These are phyloP conservation scores for Pachydiplax longipennis DNA, from an alignment of 2,888 invertebrate genomes.

Conservation along the genomic window DNA sequence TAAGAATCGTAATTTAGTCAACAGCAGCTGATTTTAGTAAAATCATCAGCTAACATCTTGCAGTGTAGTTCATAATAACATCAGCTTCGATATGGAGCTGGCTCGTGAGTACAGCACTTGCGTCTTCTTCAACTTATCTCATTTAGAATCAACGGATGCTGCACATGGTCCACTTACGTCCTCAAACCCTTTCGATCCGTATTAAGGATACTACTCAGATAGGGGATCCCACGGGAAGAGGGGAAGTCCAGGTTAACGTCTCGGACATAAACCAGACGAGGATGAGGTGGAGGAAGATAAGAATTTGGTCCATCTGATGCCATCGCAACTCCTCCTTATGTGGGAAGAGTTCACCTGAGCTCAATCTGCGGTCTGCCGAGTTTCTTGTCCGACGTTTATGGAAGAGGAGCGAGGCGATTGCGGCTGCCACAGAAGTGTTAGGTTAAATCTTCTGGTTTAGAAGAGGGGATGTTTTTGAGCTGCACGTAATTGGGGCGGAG, in stretches of 20 bases:
- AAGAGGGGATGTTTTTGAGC: neutral
- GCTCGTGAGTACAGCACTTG: no score
- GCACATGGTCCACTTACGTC: no score
- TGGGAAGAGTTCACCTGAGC: slow-evolving; percentile 1
- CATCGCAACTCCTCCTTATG: neutral
- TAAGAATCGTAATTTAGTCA: no score
- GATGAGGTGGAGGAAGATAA: neutral
- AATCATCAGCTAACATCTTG: no score
- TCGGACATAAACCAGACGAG: neutral
- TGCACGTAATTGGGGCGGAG: neutral
- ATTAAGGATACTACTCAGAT: neutral
- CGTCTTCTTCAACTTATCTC: no score
- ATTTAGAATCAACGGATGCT: no score
- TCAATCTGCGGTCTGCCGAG: slow-evolving; percentile 1
- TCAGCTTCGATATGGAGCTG: no score
- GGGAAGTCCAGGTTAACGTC: neutral
- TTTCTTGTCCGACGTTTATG: neutral
- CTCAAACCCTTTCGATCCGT: neutral
- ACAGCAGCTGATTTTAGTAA: no score
- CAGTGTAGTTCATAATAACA: no score
- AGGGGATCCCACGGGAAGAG: neutral
- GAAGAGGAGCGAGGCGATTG: neutral
- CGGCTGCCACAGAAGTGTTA: neutral
- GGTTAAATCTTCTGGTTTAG: neutral
- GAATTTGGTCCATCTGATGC: neutral